phyloP scores from a whole-genome alignment of 2,888 invertebrate species.

The Willowsia nigromaculata region DNA sequence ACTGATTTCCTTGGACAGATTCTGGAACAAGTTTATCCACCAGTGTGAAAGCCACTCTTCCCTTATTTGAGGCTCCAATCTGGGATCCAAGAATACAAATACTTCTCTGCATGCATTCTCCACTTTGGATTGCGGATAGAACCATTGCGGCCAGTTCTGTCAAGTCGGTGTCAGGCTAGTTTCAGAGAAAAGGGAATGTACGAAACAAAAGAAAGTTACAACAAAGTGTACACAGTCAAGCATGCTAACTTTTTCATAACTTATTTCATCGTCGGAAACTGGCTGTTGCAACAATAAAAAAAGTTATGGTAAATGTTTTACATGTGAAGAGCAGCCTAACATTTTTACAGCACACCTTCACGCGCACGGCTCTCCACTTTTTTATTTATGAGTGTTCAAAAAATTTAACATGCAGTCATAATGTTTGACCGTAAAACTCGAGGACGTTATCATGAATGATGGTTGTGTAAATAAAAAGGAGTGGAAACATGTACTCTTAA shows the following conservation, averaged over 20 bases:
- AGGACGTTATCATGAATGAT: too few species aligned
- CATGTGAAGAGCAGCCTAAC: not conserved
- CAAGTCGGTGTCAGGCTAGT: slow-evolving; percentile 72
- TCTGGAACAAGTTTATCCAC: slow-evolving; percentile 75
- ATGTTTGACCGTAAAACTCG: too few species aligned
- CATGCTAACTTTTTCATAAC: not conserved
- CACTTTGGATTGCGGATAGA: slow-evolving; percentile 75
- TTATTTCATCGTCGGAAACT: not conserved
- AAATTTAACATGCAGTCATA: not conserved
- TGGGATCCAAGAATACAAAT: slow-evolving; percentile 76
- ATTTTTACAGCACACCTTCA: too few species aligned
- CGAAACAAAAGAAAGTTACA: slow-evolving; percentile 63
- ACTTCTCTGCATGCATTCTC: slow-evolving; percentile 77
- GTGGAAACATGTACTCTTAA: too few species aligned
- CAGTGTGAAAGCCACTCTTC: slow-evolving; percentile 70
- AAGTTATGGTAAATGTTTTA: not conserved
- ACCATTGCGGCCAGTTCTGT: slow-evolving; percentile 76
- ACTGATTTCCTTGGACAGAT: slow-evolving; percentile 73
- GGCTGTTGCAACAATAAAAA: not conserved
- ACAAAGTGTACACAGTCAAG: slow-evolving; percentile 58
- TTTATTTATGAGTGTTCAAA: too few species aligned
- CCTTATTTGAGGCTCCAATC: slow-evolving; percentile 69
- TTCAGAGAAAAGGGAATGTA: not conserved
- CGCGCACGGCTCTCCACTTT: too few species aligned
- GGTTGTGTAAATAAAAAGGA: too few species aligned